Evolutionary conservation across 2,888 invertebrate species (phyloP).

Genomic region (Lithophane semibrunnea): DNA sequence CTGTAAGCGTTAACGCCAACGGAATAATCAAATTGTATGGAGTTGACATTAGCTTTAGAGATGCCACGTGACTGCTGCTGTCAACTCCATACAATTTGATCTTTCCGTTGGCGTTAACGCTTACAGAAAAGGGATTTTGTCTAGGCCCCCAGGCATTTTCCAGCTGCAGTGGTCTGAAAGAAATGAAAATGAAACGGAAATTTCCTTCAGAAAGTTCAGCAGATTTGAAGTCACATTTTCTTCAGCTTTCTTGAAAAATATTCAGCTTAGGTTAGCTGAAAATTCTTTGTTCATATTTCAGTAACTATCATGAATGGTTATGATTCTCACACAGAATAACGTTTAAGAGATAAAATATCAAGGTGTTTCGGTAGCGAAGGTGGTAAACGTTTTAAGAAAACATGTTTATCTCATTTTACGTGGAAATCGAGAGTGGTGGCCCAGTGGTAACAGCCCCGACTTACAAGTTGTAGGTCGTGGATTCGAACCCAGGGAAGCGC

Average conservation of each 20-base stretch:
- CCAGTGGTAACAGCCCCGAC: too few species aligned
- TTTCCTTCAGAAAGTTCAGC: constrained; percentile 16
- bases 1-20: too few species aligned
- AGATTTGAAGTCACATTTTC: constrained; percentile 18
- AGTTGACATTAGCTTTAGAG: too few species aligned
- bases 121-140: too few species aligned
- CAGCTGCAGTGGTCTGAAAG: background rate
- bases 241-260: constrained; percentile 12
- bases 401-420: background rate
- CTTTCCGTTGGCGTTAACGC: too few species aligned
- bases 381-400: background rate
- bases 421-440: background rate
- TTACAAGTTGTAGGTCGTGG: too few species aligned
- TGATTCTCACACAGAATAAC: constrained; percentile 8
- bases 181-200: background rate
- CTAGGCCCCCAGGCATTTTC: background rate
- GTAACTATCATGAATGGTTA: constrained; percentile 17
- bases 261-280: constrained; percentile 13
- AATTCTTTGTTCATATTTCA: background rate
- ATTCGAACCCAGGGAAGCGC: too few species aligned
- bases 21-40: too few species aligned
- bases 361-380: background rate
- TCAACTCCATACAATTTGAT: too few species aligned
- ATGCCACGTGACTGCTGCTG: too few species aligned
- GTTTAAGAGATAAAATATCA: background rate